Conservation (phyloP, 2,888 invertebrate species). For the Orthosia gothica region DNA sequence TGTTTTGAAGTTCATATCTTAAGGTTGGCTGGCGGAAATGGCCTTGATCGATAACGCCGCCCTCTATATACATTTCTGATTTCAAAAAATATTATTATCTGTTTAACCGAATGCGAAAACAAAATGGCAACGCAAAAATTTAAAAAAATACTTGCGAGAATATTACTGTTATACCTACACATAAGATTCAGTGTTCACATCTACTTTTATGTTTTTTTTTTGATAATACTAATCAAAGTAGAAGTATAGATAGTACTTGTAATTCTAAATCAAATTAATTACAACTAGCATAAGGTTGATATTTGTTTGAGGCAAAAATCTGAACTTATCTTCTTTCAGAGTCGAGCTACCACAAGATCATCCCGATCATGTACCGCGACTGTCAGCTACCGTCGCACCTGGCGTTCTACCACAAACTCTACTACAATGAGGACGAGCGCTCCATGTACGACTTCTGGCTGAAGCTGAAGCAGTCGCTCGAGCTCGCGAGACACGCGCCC, state of each 20-base stretch:
- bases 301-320: not conserved
- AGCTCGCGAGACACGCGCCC: slow-evolving; percentile 47
- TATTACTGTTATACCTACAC: too few relatives aligned
- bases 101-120: too few relatives aligned
- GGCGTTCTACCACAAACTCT: slow-evolving; percentile 92
- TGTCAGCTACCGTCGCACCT: slow-evolving; percentile 93
- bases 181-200: too few relatives aligned
- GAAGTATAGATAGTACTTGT: too few relatives aligned
- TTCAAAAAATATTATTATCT: not conserved
- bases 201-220: too few relatives aligned
- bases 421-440: slow-evolving; percentile 85
- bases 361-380: slow-evolving; percentile 93
- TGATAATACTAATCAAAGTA: too few relatives aligned
- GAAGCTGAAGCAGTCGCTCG: slow-evolving; percentile 92
- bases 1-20: not conserved
- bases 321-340: slow-evolving; percentile 50
- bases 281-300: not conserved
- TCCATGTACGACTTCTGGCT: slow-evolving; percentile 93
- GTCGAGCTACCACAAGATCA: slow-evolving; percentile 91
- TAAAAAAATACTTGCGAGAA: too few relatives aligned
- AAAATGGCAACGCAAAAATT: too few relatives aligned
- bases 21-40: not conserved
- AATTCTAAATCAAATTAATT: not conserved
- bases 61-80: not conserved
- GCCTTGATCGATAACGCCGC: not conserved